A percentile compares a stretch with the other conserved stretches of the same genome.
These are phyloP conservation scores for Vanacampus margaritifer DNA, from an alignment of 2,113 vertebrate species.

Conservation along the genomic window DNA sequence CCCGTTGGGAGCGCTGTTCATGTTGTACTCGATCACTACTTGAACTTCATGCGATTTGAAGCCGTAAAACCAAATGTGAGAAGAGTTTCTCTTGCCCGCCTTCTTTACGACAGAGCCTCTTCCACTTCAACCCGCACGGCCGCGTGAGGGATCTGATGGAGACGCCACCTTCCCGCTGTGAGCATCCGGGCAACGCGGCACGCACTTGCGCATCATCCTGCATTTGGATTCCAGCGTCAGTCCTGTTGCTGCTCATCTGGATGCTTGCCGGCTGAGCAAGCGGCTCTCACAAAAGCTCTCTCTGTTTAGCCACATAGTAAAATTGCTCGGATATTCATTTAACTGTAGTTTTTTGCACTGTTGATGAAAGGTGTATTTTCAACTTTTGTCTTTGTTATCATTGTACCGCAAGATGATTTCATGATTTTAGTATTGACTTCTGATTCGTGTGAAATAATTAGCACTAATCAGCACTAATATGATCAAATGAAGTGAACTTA, in stretches of 20 bases:
- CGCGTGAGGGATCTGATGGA: conserved; percentile 31
- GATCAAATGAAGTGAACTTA: not conserved
- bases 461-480: not conserved
- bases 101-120: conserved; percentile 6
- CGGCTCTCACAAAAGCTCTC: too few species aligned
- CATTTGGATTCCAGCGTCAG: conserved; percentile 14
- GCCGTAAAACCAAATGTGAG: not conserved
- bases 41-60: too few species aligned
- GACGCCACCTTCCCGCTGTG: conserved; percentile 31
- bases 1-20: too few species aligned
- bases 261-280: not conserved
- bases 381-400: not conserved
- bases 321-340: not conserved
- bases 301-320: not conserved
- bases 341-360: not conserved
- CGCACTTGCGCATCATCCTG: conserved; percentile 13
- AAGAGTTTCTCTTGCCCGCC: too few species aligned
- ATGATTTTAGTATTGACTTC: not conserved
- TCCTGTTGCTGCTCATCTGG: conserved; percentile 14
- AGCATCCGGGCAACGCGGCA: not conserved
- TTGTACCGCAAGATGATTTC: not conserved
- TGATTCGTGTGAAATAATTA: too few species aligned
- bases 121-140: accelerated
- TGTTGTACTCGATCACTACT: too few species aligned
- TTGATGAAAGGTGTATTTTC: too few species aligned